Base-by-base conservation (phyloP, 2,888 invertebrate genomes). In the Hybos culiciformis region DNA sequence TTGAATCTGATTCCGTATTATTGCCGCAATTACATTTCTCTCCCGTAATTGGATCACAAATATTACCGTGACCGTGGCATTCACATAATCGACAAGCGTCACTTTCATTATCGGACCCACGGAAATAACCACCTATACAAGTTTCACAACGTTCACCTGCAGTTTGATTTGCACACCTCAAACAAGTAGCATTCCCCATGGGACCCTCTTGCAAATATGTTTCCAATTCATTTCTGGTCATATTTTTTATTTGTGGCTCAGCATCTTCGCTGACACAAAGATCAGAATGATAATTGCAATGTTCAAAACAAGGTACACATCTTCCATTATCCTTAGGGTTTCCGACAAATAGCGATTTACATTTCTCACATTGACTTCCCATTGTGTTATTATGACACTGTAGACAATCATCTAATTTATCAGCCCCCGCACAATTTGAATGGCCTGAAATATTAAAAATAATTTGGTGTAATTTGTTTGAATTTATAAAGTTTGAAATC, bases 1-100 rank as follows among this genome's bases (percentile, higher is more conserved):
- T 75, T 50, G 77, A 67, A 69, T 92, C 86, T 56, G 83, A 85
- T 63, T 91, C 88, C 0, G 94, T 94, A 64, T 94, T 94, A 66
- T 94, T 94, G 50, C 83, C 83, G 60, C 94, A 94, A 63, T 90
- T 84, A 62, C 94, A 94, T 57, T 88, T 84, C 61, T 87, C 85
- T 5, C 94, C 94, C 0, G 88, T 84, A 9, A 88, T 80, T 4
- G 85, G 78, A 67, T 93, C 85, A 60, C 94, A 94, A 4, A 78
- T 78, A 60, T 87, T 84, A 36, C 92, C 91, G 67, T 94, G 94
- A 0, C 93, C 93, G 61, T 93, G 90, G 59, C 94, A 94, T 61
- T 91, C 84, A 59, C 94, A 83, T 62, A 81, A 79, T 50, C 83
- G 71, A 58, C 91, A 92, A 3, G 80, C 71, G 45, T 79, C 80